Conservation (phyloP, 2,888 invertebrate species). For the Rhagium mordax region DNA sequence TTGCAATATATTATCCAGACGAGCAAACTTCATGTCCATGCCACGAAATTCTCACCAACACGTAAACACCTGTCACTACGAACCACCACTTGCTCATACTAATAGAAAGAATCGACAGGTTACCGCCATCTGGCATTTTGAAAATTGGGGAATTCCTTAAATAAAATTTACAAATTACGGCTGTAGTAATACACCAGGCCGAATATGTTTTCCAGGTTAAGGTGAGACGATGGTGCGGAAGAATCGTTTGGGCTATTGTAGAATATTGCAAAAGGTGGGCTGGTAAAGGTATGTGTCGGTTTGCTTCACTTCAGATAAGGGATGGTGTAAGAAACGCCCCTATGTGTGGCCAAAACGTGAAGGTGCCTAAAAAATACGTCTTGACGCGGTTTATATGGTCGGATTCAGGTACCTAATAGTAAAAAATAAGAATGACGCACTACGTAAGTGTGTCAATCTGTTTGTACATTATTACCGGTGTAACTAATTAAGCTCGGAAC, state of each 20-base stretch:
- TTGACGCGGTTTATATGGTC: too few relatives aligned
- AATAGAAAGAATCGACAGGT: conserved; percentile 20
- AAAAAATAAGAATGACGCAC: too few relatives aligned
- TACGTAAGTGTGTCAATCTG: too few relatives aligned
- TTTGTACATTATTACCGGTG: too few relatives aligned
- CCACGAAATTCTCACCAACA: neutral
- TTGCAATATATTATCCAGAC: neutral
- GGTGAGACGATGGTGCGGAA: neutral
- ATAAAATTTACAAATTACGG: conserved; percentile 19
- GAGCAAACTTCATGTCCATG: neutral
- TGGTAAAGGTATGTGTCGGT: neutral
- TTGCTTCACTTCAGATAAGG: too few relatives aligned
- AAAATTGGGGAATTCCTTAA: conserved; percentile 32
- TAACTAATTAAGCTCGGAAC: too few relatives aligned
- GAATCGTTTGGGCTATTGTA: neutral
- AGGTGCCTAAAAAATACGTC: neutral
- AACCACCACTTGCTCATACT: conserved; percentile 28
- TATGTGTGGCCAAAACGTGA: neutral
- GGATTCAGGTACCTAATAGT: too few relatives aligned
- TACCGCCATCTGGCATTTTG: conserved; percentile 28
- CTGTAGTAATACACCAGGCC: neutral
- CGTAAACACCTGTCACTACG: neutral
- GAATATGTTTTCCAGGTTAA: neutral
- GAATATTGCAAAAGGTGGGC: conserved; percentile 1
- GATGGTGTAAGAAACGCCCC: neutral